Percentiles rank a stretch among this genome's conserved stretches.
Conservation (phyloP, 2,888 invertebrate species). For the Leptopilina myrica region DNA sequence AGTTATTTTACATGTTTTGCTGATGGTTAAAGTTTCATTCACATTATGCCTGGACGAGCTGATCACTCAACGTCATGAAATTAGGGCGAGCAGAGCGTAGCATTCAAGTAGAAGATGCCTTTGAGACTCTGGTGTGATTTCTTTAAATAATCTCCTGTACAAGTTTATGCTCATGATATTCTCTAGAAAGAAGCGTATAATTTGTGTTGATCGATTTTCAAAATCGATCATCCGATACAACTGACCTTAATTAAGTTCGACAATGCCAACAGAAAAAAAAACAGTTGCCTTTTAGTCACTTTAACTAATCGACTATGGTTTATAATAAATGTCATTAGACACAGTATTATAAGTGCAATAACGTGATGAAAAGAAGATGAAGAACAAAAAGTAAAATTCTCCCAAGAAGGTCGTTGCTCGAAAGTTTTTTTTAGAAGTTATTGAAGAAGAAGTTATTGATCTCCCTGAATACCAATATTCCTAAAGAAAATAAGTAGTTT, state of each 20-base stretch:
- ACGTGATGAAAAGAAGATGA: no score
- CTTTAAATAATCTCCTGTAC: constrained; percentile 22
- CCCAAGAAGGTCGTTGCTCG: no score
- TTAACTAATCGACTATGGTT: no score
- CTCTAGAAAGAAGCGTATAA: constrained; percentile 1
- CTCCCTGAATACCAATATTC: no score
- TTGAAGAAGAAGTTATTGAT: no score
- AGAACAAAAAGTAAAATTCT: no score
- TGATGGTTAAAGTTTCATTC: constrained; percentile 21
- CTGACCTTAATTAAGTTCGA: constrained; percentile 23
- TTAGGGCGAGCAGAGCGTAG: constrained; percentile 7
- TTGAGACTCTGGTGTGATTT: constrained; percentile 26
- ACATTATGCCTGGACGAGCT: constrained; percentile 34
- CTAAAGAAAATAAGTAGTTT: no score
- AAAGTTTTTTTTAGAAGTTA: no score
- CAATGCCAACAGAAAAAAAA: neutral
- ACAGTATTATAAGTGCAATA: no score
- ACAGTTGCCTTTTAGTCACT: neutral
- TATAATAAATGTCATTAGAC: no score
- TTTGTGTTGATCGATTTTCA: constrained; percentile 22
- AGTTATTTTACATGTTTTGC: neutral
- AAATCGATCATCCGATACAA: constrained; percentile 19
- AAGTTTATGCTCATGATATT: constrained; percentile 10
- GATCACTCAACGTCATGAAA: constrained; percentile 25
- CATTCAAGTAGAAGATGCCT: constrained; percentile 39